phyloP scores from a whole-genome alignment of 1,140 invertebrate genomes.

The Drosophila repletoides region DNA sequence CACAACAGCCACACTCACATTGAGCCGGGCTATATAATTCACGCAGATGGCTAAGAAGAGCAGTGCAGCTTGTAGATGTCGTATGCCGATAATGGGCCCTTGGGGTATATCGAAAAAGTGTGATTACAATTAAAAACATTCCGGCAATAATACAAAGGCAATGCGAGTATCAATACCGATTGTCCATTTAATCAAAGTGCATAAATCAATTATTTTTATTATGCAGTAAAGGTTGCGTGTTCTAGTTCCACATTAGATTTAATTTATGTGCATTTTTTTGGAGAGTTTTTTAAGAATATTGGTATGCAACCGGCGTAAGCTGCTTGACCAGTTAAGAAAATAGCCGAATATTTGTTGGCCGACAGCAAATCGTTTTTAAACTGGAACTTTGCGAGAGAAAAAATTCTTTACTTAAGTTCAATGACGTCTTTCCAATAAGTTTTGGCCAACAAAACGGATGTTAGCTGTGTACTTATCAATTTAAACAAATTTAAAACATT shows the following conservation, averaged over 20 bases:
- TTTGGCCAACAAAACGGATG: background rate
- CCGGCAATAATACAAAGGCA: background rate
- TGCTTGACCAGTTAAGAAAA: background rate
- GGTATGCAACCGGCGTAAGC: background rate
- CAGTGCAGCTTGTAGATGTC: conserved; percentile 86
- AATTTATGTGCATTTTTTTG: background rate
- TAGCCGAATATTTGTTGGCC: background rate
- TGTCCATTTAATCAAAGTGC: background rate
- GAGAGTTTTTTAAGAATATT: background rate
- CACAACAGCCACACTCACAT: conserved; percentile 88
- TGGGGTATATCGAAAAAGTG: no score
- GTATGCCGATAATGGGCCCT: conserved; percentile 83
- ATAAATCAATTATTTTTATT: conserved; percentile 7
- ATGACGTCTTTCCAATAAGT: background rate
- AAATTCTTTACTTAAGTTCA: background rate
- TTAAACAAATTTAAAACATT: no score
- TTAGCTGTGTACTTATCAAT: no score
- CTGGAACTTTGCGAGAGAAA: no score
- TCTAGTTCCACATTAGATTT: background rate
- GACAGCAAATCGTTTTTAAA: no score
- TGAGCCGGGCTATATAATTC: conserved; percentile 86
- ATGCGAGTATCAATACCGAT: background rate
- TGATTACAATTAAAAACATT: background rate
- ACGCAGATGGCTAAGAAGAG: conserved; percentile 85
- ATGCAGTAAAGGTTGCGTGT: background rate